Evolutionary conservation across 1,140 invertebrate species (phyloP), one percentile per base, ranked within the genome.

Genomic region (Solen grandis): DNA sequence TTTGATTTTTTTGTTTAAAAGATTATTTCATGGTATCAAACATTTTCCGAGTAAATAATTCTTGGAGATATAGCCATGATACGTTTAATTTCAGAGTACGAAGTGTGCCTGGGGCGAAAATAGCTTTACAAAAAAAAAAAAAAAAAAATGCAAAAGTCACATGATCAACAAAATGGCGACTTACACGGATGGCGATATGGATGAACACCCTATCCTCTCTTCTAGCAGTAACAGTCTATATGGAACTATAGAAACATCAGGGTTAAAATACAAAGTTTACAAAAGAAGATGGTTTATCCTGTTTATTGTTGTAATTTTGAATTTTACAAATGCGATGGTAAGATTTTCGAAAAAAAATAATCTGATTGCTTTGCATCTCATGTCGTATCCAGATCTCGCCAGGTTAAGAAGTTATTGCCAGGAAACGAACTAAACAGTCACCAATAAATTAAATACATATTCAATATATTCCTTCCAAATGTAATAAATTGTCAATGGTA

Each of bases 311-410:
- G 85, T 84, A 60, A 41, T 93, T 31, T 70, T 93, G n/a, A 93
- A 93, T 82, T 87, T 92, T 55, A 91, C 92, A 10, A 93, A 93
- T 88, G 91, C 91, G 35, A 91, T 93, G 91, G 92, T 92, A 84
- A 87, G 33, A n/a, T 69, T 38, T 25, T 19, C 1, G 5, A 2
- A 19, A 25, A 25, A 41, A 16, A 1, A 38, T 10, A 4, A 5
- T 0, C 22, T 41, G 22, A 38, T 38, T 41, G 8, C 4, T 10
- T 41, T 0, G 0, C 8, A 19, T 41, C n/a, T 16, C 36, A 4
- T 36, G 4, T 10, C 36, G 29, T 3, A 14, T 13, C 5, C 33
- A 10, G 14, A 13, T 22, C 29, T 19, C 36, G n/a, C 46, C n/a
- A 66, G 14, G 16, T 5, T 36, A 36, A n/a, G 29, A 29, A 19